phyloP scores from a whole-genome alignment of 2,888 invertebrate species.

The Lasius platythorax region DNA sequence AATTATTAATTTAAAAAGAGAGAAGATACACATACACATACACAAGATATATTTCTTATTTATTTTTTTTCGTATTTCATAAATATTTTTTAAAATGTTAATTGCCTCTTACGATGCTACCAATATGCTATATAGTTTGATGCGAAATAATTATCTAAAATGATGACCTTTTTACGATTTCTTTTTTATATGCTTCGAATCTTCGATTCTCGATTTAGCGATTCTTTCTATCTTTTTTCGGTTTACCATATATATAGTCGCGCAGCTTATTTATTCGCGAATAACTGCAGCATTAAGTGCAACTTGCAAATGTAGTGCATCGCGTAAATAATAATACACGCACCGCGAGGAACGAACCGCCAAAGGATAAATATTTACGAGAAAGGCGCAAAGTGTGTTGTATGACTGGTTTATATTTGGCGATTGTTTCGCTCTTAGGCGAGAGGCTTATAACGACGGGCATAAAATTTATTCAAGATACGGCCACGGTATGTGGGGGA shows the following conservation, averaged over 20 bases:
- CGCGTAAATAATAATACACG: conserved; percentile 32
- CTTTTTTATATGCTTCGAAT: not conserved
- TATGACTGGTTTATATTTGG: conserved; percentile 5
- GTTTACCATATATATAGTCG: not conserved
- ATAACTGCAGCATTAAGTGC: conserved; percentile 1
- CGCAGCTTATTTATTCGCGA: not conserved
- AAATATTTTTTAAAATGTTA: not conserved
- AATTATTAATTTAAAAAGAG: not conserved
- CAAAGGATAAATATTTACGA: conserved; percentile 36
- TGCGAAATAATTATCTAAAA: not conserved
- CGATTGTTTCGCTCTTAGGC: conserved; percentile 23
- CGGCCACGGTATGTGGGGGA: not conserved
- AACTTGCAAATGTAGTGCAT: not conserved
- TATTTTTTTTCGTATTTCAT: not conserved
- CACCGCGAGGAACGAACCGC: not conserved
- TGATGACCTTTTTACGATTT: not conserved
- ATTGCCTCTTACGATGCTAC: not conserved
- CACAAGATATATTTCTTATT: not conserved
- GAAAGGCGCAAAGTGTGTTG: conserved; percentile 30
- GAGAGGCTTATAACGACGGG: not conserved
- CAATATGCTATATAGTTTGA: not conserved
- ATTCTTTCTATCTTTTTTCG: not conserved
- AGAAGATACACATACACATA: not conserved
- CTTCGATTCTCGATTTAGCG: not conserved
- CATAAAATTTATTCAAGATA: not conserved